Base-by-base conservation (phyloP, 2,797 vertebrate species). In the Eidolon dupreanum region DNA sequence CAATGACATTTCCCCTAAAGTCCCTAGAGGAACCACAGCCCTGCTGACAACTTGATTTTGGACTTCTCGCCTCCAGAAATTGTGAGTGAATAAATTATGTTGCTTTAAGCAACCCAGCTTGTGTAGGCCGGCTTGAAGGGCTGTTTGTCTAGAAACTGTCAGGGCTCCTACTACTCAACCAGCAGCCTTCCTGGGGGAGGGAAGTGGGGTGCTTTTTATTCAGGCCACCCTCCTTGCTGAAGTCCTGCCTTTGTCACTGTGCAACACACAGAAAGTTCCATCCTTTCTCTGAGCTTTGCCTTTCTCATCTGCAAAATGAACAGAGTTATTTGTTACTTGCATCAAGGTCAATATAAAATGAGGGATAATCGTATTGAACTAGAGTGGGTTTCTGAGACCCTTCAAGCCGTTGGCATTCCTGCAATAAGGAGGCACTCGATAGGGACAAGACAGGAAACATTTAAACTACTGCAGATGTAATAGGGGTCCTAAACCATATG, bases 191-290 rank as follows among this genome's bases (percentile, higher is more conserved):
- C n/a, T 3, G 2, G 24, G 53, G 17, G 28, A 8, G n/a, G 5
- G 36, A 8, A 22, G 36, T 4, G 51, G 22, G 3, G 28, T 0
- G 0, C 6, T 19, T 28, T 19, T 43, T 5, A 11, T 68, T n/a
- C 22, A 38, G 28, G n/a, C 15, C 7, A 2, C 26, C 33, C 66
- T 57, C 38, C 28, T 13, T 31, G 38, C 22, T 36, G 31, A 36
- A 8, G 1, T 3, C 65, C 1, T 38, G 51, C 55, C 31, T 33
- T 31, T 3, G 9, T 65, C 65, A 9, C 20, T 16, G 8, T 28
- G 28, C 7, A 9, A 55, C 1, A 24, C 2, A 4, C 10, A 26
- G 74, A 36, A 28, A 43, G 24, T 28, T 73, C 53, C 0, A 0
- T 8, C 10, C 16, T 20, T 24, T 57, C 43, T 51, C 59, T 51